Conservation (phyloP, 1,140 invertebrate genomes). For the Episyrphus balteatus region DNA sequence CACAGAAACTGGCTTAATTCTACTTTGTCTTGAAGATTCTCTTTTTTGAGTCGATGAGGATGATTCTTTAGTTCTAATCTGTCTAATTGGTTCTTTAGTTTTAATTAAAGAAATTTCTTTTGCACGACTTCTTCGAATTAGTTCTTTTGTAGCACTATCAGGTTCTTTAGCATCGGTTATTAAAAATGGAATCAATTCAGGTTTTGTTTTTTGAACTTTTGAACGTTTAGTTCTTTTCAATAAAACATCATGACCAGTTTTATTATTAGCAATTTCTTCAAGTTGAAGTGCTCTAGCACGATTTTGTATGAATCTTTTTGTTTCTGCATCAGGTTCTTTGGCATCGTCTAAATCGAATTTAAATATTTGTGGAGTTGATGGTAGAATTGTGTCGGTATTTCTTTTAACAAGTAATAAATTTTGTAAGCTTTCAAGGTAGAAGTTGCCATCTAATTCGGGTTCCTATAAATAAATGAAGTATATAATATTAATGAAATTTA, state of each 20-base stretch:
- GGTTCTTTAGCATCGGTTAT: slow-evolving; percentile 8
- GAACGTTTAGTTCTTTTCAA: not conserved
- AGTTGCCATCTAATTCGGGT: too few species aligned
- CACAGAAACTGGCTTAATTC: too few species aligned
- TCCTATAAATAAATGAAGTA: too few species aligned
- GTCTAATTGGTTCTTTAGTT: too few species aligned
- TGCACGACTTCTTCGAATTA: slow-evolving; percentile 19
- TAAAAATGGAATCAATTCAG: not conserved
- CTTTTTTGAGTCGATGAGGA: too few species aligned
- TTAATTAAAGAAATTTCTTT: too few species aligned
- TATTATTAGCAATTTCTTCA: slow-evolving; percentile 8
- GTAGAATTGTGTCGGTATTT: too few species aligned
- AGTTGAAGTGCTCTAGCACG: not conserved
- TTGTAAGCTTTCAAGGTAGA: too few species aligned
- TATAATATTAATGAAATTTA: too few species aligned
- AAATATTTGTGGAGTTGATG: slow-evolving; percentile 16
- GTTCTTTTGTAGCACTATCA: slow-evolving; percentile 15
- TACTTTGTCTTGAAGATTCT: too few species aligned
- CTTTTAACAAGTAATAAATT: too few species aligned
- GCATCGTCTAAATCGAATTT: slow-evolving; percentile 30
- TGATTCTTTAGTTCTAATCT: too few species aligned
- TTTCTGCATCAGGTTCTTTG: slow-evolving; percentile 10
- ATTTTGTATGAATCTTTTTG: slow-evolving; percentile 3
- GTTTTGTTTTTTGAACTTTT: not conserved
- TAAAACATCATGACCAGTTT: not conserved